phyloP scores from a whole-genome alignment of 1,140 invertebrate species.

The Galendromus occidentalis region DNA sequence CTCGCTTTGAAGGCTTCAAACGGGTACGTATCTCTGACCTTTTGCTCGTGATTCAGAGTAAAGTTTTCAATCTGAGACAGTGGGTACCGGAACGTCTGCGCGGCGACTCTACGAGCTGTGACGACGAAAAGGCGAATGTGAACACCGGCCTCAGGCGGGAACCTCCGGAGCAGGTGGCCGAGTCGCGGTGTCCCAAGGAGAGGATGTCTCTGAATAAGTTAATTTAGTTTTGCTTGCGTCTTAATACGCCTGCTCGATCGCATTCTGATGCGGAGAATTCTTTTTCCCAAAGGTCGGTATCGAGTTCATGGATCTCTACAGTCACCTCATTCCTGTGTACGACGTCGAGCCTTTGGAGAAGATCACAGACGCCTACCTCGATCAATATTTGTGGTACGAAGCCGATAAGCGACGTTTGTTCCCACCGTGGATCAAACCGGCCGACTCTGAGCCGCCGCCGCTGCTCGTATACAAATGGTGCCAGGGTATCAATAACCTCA shows the following conservation, averaged over 20 bases:
- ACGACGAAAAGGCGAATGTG: slow-evolving; percentile 5
- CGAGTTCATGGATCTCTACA: slow-evolving; percentile 99
- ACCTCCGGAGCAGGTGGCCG: too few species aligned
- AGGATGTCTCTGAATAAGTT: too few species aligned
- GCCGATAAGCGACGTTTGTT: slow-evolving; percentile 91
- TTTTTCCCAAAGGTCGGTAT: slow-evolving; percentile 54
- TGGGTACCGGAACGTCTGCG: background rate
- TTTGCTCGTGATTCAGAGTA: background rate
- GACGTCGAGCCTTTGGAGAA: slow-evolving; percentile 98
- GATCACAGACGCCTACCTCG: slow-evolving; percentile 98
- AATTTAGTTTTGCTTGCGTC: too few species aligned
- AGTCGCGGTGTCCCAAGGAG: too few species aligned
- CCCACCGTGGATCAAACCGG: slow-evolving; percentile 97
- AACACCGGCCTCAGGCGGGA: background rate
- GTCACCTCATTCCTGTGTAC: slow-evolving; percentile 93
- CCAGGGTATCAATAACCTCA: slow-evolving; percentile 93
- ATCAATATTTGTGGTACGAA: slow-evolving; percentile 99
- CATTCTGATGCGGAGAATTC: background rate
- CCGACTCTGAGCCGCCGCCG: slow-evolving; percentile 93
- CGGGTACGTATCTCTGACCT: too few species aligned
- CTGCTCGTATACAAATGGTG: slow-evolving; percentile 98
- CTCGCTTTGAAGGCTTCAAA: too few species aligned
- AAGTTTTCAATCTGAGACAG: slow-evolving; percentile 9
- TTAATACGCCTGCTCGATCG: background rate
- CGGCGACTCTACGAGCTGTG: background rate